phyloP scores from a whole-genome alignment of 1,140 invertebrate genomes.

The Colletes latitarsis region DNA sequence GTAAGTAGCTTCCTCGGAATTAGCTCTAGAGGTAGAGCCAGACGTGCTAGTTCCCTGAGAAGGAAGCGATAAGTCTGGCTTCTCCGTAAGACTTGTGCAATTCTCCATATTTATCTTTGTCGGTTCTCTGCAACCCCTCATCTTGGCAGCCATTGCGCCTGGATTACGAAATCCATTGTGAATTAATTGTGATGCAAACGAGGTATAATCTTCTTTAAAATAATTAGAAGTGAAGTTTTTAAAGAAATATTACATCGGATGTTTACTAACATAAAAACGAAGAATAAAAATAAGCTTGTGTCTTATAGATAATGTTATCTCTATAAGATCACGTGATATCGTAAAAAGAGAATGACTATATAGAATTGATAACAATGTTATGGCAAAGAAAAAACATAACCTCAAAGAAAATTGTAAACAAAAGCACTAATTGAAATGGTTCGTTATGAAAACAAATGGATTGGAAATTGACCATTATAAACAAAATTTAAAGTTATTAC shows the following conservation, averaged over 20 bases:
- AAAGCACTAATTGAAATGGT: background rate
- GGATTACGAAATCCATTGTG: constrained; percentile 36
- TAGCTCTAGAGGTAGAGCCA: constrained; percentile 73
- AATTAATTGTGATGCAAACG: constrained; percentile 45
- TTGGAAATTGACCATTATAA: constrained; percentile 23
- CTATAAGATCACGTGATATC: background rate
- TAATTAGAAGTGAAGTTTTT: background rate
- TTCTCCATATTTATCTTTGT: constrained; percentile 86
- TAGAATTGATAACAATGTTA: constrained; percentile 8
- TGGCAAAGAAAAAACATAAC: constrained; percentile 17
- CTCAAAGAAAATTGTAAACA: constrained; percentile 32
- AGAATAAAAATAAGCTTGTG: background rate
- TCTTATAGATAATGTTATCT: too few relatives aligned
- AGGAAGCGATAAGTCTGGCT: constrained; percentile 68
- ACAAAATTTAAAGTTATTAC: constrained; percentile 12
- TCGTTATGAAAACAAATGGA: background rate
- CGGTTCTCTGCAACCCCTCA: constrained; percentile 83
- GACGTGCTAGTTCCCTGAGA: constrained; percentile 71
- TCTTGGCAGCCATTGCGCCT: constrained; percentile 76
- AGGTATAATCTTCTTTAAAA: constrained; percentile 23
- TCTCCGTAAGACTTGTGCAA: constrained; percentile 82
- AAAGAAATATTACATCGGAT: background rate
- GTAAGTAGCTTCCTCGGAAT: constrained; percentile 77
- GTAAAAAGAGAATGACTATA: constrained; percentile 4
- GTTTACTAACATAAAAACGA: background rate